A percentile compares a stretch with the other conserved stretches of the same genome.
These are phyloP conservation scores for Danaus chrysippus DNA, from an alignment of 2,888 invertebrate species.

Conservation along the genomic window DNA sequence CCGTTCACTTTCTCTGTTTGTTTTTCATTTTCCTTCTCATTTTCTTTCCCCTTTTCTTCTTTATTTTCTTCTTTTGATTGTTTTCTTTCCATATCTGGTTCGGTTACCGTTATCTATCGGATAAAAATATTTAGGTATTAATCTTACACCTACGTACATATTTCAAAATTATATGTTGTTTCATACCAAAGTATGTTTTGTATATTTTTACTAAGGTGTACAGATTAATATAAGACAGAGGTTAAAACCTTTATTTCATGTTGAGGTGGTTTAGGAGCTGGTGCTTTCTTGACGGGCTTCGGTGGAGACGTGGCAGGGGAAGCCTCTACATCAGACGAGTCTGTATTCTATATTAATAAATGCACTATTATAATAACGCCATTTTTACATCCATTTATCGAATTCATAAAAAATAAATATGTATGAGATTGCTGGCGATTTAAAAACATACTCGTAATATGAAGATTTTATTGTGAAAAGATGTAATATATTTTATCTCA, in stretches of 20 bases:
- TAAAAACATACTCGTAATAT: too few species aligned
- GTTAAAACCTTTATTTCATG: constrained; percentile 65
- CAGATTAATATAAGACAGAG: constrained; percentile 9
- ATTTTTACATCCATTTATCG: too few species aligned
- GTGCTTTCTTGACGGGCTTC: constrained; percentile 51
- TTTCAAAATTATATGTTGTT: too few species aligned
- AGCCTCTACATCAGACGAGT: constrained; percentile 67
- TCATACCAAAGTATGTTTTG: too few species aligned
- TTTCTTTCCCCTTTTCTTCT: constrained; percentile 38
- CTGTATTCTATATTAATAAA: constrained; percentile 55
- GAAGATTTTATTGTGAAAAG: too few species aligned
- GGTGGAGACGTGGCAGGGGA: constrained; percentile 51
- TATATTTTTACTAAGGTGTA: too few species aligned
- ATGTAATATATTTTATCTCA: too few species aligned
- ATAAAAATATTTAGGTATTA: neutral
- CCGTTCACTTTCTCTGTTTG: constrained; percentile 37
- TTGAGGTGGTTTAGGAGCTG: constrained; percentile 51
- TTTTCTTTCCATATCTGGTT: constrained; percentile 48
- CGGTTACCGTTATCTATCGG: constrained; percentile 67
- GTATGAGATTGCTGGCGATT: too few species aligned
- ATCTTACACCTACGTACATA: too few species aligned
- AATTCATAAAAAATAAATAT: too few species aligned
- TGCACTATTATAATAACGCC: neutral
- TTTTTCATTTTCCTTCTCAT: constrained; percentile 42
- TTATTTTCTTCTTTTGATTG: constrained; percentile 43